Evolutionary conservation across 1,140 invertebrate species (phyloP).

Genomic region (Gonatopus flavifemur): DNA sequence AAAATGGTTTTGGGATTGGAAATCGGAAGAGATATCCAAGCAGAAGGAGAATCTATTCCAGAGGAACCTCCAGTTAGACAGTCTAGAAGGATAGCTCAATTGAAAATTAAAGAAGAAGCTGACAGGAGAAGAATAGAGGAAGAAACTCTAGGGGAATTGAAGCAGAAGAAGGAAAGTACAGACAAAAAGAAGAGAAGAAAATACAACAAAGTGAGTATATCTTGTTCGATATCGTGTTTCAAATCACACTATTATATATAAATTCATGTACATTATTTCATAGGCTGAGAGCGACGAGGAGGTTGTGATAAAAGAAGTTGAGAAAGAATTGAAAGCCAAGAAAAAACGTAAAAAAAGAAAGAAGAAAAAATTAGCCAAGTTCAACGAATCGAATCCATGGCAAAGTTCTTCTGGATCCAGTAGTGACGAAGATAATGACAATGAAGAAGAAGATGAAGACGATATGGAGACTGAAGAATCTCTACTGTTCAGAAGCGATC

Average conservation of each 20-base stretch:
- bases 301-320: conserved; percentile 44
- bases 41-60: conserved; percentile 20
- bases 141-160: conserved; percentile 64
- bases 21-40: conserved; percentile 53
- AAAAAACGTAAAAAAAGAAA: conserved; percentile 62
- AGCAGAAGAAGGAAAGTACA: conserved; percentile 62
- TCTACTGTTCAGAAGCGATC: conserved; percentile 79
- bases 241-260: too few relatives aligned
- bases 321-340: conserved; percentile 57
- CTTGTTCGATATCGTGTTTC: too few relatives aligned
- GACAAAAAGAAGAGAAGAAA: conserved; percentile 50
- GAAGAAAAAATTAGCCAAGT: conserved; percentile 60
- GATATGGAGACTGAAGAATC: conserved; percentile 66
- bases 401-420: conserved; percentile 68
- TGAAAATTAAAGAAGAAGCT: conserved; percentile 82
- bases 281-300: conserved; percentile 50
- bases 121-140: conserved; percentile 74
- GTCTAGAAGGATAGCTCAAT: conserved; percentile 79
- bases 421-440: conserved; percentile 62
- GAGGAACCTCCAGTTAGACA: conserved; percentile 66
- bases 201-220: conserved; percentile 35
- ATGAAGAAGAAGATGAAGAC: conserved; percentile 68
- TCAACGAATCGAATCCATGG: conserved; percentile 69
- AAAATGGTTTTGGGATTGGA: conserved; percentile 61
- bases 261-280: conserved; percentile 8